Evolutionary conservation across 2,797 vertebrate genomes (phyloP), one percentile per base, ranked within the genome.

Genomic region (Melopsittacus undulatus): DNA sequence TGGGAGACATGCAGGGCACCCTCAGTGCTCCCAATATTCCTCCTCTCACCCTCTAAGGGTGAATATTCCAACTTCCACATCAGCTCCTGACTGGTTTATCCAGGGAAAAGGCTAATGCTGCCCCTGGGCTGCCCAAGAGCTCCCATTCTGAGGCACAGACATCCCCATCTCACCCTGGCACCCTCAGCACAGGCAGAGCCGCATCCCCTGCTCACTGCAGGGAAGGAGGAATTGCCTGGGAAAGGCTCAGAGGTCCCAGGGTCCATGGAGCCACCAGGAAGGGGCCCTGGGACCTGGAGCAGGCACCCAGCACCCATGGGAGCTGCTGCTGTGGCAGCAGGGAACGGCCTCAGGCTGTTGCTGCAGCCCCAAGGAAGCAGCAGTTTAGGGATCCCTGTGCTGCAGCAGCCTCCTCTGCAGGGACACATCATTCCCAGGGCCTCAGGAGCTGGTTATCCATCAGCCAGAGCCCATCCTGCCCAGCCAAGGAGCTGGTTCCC

Each of bases 91-190:
- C n/a, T 10, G 56, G 2, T 49, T 40, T 8, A 14, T 4, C 4
- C 18, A n/a, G 2, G 62, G 52, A 87, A 73, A 73, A 68, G 80
- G 84, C 51, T 29, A 72, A 48, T 43, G 42, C 56, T 61, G 78
- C 81, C 77, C 89, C 86, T 82, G 90, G 92, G 96, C 90, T 92
- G 57, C 76, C 89, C 43, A 48, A 87, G 73, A 81, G 96, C 94
- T 87, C 91, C 73, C 57, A 67, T 69, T 56, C 85, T 10, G 18
- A 51, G 57, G 83, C 16, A 3, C 67, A 48, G 66, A 64, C 79
- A 73, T 48, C 85, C 63, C 42, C 67, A 9, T 21, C 63, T 26
- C 61, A 32, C n/a, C 42, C 69, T 5, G 34, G 56, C 26, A 46
- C 62, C 10, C 34, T 18, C 43, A 18, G 46, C 43, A 6, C 40